Evolutionary conservation across 1,140 invertebrate genomes (phyloP).

Genomic region (Phymorhynchus buccinoides): DNA sequence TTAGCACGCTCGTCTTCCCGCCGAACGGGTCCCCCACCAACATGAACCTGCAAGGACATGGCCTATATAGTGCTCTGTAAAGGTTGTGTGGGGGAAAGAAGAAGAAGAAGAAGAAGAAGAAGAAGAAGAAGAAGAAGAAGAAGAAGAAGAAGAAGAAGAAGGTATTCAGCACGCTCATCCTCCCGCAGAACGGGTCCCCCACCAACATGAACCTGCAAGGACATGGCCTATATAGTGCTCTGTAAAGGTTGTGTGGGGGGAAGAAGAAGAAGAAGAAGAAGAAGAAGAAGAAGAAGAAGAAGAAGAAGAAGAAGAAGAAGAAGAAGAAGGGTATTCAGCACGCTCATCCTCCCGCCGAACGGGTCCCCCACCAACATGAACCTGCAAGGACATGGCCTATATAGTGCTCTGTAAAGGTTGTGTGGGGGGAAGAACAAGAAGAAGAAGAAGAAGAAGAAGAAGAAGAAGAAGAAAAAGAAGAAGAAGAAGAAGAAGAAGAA

Average conservation of each 20-base stretch:
- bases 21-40: slow-evolving; percentile 75
- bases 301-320: slow-evolving; percentile 15
- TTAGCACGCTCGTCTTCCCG: slow-evolving; percentile 77
- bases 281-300: slow-evolving; percentile 30
- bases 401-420: too few species aligned
- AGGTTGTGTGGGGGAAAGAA: too few species aligned
- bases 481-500: too few species aligned
- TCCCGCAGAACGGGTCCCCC: slow-evolving; percentile 75
- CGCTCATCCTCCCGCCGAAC: slow-evolving; percentile 77
- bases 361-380: slow-evolving; percentile 75
- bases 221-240: too few species aligned
- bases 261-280: slow-evolving; percentile 16
- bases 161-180: slow-evolving; percentile 78
- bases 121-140: too few species aligned
- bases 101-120: too few species aligned
- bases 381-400: slow-evolving; percentile 63
- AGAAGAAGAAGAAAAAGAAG: too few species aligned
- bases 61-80: too few species aligned
- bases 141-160: too few species aligned
- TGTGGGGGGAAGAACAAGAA: too few species aligned
- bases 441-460: too few species aligned
- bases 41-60: slow-evolving; percentile 73
- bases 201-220: slow-evolving; percentile 74
- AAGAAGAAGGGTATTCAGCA: slow-evolving; percentile 75
- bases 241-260: too few species aligned